phyloP scores from a whole-genome alignment of 2,888 invertebrate genomes.

The Acrobasis consociella region DNA sequence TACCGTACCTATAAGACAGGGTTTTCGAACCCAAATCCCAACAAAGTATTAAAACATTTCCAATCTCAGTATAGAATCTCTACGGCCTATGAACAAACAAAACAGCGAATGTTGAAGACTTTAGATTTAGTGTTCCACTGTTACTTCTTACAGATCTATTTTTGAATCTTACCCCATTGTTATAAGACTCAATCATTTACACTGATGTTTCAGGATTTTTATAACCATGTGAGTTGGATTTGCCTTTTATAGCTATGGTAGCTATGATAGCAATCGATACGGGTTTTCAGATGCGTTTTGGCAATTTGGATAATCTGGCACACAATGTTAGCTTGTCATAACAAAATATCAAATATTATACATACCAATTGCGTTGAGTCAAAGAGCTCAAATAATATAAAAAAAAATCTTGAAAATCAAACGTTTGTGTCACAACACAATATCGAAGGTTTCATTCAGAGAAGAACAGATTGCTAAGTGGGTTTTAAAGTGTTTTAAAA shows the following conservation, averaged over 20 bases:
- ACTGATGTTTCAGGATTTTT: background rate
- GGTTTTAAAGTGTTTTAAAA: background rate
- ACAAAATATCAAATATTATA: too few relatives aligned
- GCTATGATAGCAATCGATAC: too few relatives aligned
- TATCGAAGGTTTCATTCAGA: too few relatives aligned
- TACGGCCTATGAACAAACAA: slow-evolving; percentile 21
- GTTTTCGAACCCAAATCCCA: slow-evolving; percentile 22
- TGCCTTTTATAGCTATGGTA: too few relatives aligned
- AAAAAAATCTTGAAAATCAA: too few relatives aligned
- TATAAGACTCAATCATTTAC: slow-evolving; percentile 34
- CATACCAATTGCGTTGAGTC: too few relatives aligned
- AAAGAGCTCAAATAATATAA: too few relatives aligned
- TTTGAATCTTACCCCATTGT: slow-evolving; percentile 47
- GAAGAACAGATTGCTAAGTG: background rate
- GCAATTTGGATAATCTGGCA: too few relatives aligned
- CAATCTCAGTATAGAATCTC: slow-evolving; percentile 8
- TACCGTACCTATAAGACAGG: too few relatives aligned
- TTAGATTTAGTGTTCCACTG: slow-evolving; percentile 37
- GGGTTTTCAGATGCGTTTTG: too few relatives aligned
- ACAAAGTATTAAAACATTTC: background rate
- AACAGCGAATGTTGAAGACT: slow-evolving; percentile 60
- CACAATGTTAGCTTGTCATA: too few relatives aligned
- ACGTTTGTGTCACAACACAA: too few relatives aligned
- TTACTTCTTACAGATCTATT: slow-evolving; percentile 50
- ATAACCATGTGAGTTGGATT: background rate